These are phyloP conservation scores for Rhorus exstirpatorius DNA, from an alignment of 2,888 invertebrate genomes.

Conservation along the genomic window DNA sequence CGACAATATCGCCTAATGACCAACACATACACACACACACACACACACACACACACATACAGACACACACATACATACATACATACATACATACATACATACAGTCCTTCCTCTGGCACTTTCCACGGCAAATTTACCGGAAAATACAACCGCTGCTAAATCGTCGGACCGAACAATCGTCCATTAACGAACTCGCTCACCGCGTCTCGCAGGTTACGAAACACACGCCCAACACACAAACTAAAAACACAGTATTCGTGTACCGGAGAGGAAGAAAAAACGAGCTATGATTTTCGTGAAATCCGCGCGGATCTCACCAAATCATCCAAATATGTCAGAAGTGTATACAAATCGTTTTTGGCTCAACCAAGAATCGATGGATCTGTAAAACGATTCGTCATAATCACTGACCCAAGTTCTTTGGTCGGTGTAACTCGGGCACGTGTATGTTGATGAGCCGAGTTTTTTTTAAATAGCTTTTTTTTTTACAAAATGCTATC, in stretches of 20 bases:
- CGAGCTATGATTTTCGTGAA: constrained; percentile 48
- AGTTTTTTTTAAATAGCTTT: too few species aligned
- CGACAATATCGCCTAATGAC: constrained; percentile 80
- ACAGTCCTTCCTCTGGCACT: constrained; percentile 55
- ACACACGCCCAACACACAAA: neutral
- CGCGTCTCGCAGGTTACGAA: constrained; percentile 27
- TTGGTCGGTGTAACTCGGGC: too few species aligned
- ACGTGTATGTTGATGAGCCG: too few species aligned
- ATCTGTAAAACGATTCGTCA: neutral
- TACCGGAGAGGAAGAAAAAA: constrained; percentile 14
- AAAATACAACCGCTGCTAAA: constrained; percentile 72
- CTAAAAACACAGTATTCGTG: neutral
- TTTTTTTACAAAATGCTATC: too few species aligned
- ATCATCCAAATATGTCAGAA: constrained; percentile 14
- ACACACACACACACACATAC: constrained; percentile 29
- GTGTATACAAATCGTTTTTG: constrained; percentile 21
- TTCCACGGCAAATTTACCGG: constrained; percentile 71
- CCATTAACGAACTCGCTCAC: constrained; percentile 80
- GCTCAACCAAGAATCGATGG: neutral
- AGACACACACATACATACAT: constrained; percentile 31
- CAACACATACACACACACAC: constrained; percentile 44
- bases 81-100: constrained; percentile 22
- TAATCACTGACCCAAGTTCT: neutral
- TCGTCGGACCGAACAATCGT: constrained; percentile 79
- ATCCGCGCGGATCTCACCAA: constrained; percentile 26